Conservation (phyloP, 2,113 vertebrate genomes). For the Agapornis roseicollis region DNA sequence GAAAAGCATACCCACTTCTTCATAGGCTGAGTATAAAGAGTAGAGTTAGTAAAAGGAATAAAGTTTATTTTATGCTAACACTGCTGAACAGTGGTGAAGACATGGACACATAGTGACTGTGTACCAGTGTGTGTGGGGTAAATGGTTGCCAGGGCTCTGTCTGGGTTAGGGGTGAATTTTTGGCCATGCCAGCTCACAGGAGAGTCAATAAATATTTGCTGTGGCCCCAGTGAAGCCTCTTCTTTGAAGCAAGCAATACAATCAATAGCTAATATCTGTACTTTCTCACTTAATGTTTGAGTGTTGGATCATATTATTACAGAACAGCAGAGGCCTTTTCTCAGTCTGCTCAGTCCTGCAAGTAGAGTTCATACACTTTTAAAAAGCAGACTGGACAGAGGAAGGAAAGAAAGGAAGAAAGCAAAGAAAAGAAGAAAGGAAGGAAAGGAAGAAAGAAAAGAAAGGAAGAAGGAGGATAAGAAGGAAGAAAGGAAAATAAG, state of each 20-base stretch:
- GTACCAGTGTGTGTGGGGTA: neutral
- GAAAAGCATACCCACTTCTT: neutral
- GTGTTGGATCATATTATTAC: neutral
- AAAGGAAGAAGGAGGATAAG: neutral
- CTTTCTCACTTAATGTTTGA: neutral
- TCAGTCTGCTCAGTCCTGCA: neutral
- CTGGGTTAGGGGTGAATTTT: neutral
- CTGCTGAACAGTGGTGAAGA: neutral
- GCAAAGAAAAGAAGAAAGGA: too few relatives aligned
- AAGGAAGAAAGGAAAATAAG: too few relatives aligned
- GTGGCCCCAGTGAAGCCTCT: neutral
- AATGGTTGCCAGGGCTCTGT: neutral
- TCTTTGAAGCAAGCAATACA: neutral
- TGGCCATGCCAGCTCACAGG: fast-evolving
- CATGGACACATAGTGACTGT: neutral
- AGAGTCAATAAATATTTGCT: neutral
- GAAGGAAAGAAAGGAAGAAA: neutral
- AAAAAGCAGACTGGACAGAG: neutral
- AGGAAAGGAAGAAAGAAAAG: too few relatives aligned
- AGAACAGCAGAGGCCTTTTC: neutral
- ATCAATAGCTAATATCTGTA: neutral
- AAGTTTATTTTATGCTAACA: neutral
- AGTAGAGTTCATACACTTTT: neutral
- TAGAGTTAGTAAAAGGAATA: neutral
- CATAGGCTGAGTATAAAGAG: neutral